phyloP scores from a whole-genome alignment of 1,140 invertebrate species.

The Polypedilum vanderplanki region DNA sequence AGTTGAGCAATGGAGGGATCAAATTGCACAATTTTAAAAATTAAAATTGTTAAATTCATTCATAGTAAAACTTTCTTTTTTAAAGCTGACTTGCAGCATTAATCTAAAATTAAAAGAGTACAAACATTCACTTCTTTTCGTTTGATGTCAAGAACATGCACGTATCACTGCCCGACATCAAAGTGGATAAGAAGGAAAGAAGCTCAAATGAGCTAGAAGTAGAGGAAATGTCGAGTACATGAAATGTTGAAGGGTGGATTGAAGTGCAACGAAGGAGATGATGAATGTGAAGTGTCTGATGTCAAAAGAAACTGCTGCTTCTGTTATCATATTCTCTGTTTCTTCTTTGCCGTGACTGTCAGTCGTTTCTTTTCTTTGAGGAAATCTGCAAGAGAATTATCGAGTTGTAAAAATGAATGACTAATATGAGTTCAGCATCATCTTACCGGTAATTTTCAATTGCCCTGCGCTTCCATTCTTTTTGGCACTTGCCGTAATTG shows the following conservation, averaged over 20 bases:
- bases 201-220: background rate
- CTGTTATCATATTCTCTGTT: background rate
- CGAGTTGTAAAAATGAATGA: background rate
- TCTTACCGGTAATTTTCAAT: conserved; percentile 3
- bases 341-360: background rate
- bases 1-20: background rate
- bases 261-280: background rate
- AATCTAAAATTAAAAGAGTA: background rate
- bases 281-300: background rate
- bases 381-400: conserved; percentile 4
- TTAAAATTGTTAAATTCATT: conserved; percentile 20
- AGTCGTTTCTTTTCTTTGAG: conserved; percentile 25
- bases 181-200: background rate
- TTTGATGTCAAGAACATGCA: background rate
- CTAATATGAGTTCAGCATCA: background rate
- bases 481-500: conserved; percentile 13
- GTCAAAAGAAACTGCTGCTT: no score
- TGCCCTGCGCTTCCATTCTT: conserved; percentile 5
- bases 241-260: background rate
- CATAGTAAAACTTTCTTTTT: background rate
- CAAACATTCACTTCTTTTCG: background rate
- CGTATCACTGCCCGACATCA: background rate
- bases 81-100: conserved; percentile 11
- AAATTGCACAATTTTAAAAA: conserved; percentile 7
- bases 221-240: background rate